A percentile compares a stretch with the other conserved stretches of the same genome.
These are phyloP conservation scores for Gerris lacustris DNA, from an alignment of 2,888 invertebrate genomes.

Conservation along the genomic window DNA sequence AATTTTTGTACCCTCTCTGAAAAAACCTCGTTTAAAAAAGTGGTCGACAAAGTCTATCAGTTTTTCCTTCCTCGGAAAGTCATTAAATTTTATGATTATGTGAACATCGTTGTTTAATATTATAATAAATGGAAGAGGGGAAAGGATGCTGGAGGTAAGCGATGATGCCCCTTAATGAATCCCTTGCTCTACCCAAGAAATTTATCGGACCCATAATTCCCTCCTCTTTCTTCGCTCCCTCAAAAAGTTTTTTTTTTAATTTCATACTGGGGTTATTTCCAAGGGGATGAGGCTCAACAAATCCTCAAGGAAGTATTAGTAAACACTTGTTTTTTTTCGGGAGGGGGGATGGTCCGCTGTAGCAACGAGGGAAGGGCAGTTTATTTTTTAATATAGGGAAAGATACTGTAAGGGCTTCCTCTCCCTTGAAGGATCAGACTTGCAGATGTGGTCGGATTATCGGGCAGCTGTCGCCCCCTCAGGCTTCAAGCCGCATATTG, in stretches of 20 bases:
- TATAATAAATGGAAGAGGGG: neutral
- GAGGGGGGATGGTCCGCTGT: neutral
- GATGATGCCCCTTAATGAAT: neutral
- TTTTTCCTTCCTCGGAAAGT: neutral
- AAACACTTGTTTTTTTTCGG: slow-evolving; percentile 6
- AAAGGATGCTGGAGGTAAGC: neutral
- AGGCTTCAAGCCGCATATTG: neutral
- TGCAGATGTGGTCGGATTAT: slow-evolving; percentile 11
- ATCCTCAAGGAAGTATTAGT: slow-evolving; percentile 6
- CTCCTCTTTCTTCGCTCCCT: neutral
- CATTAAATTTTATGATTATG: neutral
- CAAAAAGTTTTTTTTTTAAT: neutral
- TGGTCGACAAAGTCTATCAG: no score
- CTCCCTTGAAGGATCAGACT: neutral
- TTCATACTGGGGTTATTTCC: neutral
- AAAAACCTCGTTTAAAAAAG: no score
- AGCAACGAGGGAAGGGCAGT: neutral
- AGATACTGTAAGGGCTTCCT: neutral
- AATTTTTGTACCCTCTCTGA: no score
- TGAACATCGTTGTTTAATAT: neutral
- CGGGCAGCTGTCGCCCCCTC: slow-evolving; percentile 6
- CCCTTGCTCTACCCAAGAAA: neutral
- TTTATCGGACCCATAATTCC: neutral
- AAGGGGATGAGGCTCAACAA: neutral
- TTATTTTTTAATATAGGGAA: slow-evolving; percentile 9